phyloP scores from a whole-genome alignment of 2,888 invertebrate species.

The Argyresthia goedartella region DNA sequence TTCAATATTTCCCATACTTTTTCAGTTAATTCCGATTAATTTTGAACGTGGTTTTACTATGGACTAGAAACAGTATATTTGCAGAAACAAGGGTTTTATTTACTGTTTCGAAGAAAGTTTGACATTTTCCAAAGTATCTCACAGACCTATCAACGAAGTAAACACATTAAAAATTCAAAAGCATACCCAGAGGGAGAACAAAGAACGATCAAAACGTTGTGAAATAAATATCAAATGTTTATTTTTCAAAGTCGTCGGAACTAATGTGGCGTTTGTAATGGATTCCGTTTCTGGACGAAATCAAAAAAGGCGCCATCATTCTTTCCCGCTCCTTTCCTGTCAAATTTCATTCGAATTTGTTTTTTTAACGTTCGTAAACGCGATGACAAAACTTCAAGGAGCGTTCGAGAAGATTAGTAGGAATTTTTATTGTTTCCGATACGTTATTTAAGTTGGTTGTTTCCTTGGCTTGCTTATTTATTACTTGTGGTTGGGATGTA shows the following conservation, averaged over 20 bases:
- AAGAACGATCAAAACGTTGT: too few species aligned
- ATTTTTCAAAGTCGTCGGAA: background rate
- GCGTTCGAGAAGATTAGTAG: constrained; percentile 18
- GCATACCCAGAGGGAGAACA: too few species aligned
- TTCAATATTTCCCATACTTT: too few species aligned
- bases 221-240: background rate
- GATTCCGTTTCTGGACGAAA: background rate
- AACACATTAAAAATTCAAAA: too few species aligned
- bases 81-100: too few species aligned
- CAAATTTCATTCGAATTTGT: too few species aligned
- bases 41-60: too few species aligned
- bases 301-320: background rate
- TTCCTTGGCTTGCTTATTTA: background rate
- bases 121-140: too few species aligned
- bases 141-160: too few species aligned
- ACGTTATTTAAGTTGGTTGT: background rate
- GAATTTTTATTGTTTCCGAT: constrained; percentile 48
- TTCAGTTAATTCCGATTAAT: too few species aligned
- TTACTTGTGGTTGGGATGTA: background rate
- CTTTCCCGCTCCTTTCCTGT: background rate
- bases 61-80: too few species aligned
- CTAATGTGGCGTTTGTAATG: background rate
- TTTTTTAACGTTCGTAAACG: background rate
- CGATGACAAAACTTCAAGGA: constrained; percentile 6
- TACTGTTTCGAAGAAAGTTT: too few species aligned